Percentiles rank a stretch among this genome's conserved stretches.
These are phyloP conservation scores for Eupleurogrammus muticus DNA, from an alignment of 2,797 vertebrate genomes.

Conservation along the genomic window DNA sequence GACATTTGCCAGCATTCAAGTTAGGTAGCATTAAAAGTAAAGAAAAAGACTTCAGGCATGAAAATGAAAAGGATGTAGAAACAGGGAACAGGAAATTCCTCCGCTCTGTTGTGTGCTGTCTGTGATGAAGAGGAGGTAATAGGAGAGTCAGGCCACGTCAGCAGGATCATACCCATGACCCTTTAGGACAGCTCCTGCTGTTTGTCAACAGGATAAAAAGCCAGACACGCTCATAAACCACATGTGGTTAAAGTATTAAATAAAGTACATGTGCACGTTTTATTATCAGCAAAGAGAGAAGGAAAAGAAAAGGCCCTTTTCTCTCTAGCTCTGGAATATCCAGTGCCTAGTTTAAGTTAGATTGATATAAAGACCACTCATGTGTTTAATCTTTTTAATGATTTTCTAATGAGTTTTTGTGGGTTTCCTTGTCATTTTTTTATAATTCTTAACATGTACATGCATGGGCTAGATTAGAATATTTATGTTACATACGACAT, in stretches of 20 bases:
- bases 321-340: accelerated
- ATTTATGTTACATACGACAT: not conserved
- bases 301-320: not conserved
- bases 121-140: not conserved
- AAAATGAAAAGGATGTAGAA: not conserved
- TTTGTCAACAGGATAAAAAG: slow-evolving; percentile 8
- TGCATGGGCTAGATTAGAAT: not conserved
- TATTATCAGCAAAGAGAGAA: not conserved
- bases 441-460: too few relatives aligned
- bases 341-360: not conserved
- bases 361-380: not conserved
- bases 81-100: not conserved
- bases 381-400: not conserved
- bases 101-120: not conserved
- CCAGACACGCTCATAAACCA: not conserved
- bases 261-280: not conserved
- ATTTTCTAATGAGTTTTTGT: not conserved
- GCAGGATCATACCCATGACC: not conserved
- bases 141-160: slow-evolving; percentile 7
- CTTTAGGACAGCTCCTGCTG: not conserved
- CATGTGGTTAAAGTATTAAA: not conserved
- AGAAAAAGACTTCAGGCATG: not conserved
- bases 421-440: not conserved
- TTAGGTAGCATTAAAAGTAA: not conserved
- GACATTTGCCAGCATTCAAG: not conserved